Percentiles rank a stretch among this genome's conserved stretches.
phyloP scores from a whole-genome alignment of 2,113 vertebrate species.

The Periophthalmus modestus region DNA sequence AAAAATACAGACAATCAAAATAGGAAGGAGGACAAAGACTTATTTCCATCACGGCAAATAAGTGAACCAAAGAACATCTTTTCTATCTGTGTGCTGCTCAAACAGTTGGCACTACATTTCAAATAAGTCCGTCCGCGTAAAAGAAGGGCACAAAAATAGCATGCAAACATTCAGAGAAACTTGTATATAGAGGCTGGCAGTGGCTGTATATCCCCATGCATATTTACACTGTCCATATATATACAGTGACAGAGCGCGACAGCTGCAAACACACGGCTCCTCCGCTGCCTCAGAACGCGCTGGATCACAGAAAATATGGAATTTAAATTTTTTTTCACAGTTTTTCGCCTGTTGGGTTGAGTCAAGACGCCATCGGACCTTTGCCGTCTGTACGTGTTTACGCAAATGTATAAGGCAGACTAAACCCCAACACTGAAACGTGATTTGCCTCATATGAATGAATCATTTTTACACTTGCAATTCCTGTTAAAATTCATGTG shows the following conservation, averaged over 20 bases:
- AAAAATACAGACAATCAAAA: no score
- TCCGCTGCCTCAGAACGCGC: constrained; percentile 53
- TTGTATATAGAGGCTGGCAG: constrained; percentile 1
- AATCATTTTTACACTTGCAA: neutral
- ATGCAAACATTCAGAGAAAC: constrained; percentile 20
- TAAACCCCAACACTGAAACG: neutral
- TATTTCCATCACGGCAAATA: neutral
- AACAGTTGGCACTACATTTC: constrained; percentile 43
- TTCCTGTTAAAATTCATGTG: neutral
- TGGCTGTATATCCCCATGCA: constrained; percentile 8
- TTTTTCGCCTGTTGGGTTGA: constrained; percentile 55
- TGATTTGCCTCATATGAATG: neutral
- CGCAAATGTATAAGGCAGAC: neutral
- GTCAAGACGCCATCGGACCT: constrained; percentile 55
- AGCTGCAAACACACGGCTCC: constrained; percentile 65
- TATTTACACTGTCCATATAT: constrained; percentile 11
- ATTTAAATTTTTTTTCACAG: constrained; percentile 50
- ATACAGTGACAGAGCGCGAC: constrained; percentile 39
- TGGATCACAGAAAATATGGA: constrained; percentile 63
- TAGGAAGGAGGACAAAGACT: no score
- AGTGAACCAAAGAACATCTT: constrained; percentile 31
- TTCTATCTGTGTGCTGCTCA: constrained; percentile 28
- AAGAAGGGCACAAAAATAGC: constrained; percentile 4
- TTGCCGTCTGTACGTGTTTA: constrained; percentile 29
- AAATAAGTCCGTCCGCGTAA: constrained; percentile 19